Evolutionary conservation across 2,888 invertebrate genomes (phyloP).

Genomic region (Penaeus monodon): DNA sequence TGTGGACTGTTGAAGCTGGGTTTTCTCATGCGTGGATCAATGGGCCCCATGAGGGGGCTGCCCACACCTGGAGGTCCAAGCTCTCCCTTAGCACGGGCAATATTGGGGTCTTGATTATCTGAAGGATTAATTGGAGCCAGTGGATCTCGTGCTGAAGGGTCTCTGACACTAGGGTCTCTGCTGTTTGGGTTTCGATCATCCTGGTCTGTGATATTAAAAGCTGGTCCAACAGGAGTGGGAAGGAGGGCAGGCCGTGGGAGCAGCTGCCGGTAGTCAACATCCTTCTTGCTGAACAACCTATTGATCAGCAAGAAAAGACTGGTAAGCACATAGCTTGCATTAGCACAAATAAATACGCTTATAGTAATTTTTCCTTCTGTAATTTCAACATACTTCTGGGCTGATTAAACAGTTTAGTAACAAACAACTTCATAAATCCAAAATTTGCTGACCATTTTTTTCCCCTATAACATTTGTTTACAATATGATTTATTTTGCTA

Average conservation of each 20-base stretch:
- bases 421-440: too few relatives aligned
- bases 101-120: too few relatives aligned
- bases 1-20: slow-evolving; percentile 57
- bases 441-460: too few relatives aligned
- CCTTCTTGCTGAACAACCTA: slow-evolving; percentile 64
- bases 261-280: slow-evolving; percentile 63
- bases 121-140: slow-evolving; percentile 19
- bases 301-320: neutral
- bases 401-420: too few relatives aligned
- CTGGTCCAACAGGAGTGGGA: slow-evolving; percentile 36
- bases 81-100: slow-evolving; percentile 7
- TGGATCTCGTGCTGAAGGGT: slow-evolving; percentile 22
- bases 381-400: too few relatives aligned
- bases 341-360: neutral
- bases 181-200: slow-evolving; percentile 38
- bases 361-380: too few relatives aligned
- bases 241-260: slow-evolving; percentile 38
- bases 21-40: slow-evolving; percentile 34
- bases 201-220: slow-evolving; percentile 48
- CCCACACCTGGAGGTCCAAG: slow-evolving; percentile 7
- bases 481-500: too few relatives aligned
- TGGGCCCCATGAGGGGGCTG: neutral
- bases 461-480: too few relatives aligned
- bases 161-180: neutral
- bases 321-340: neutral